These are phyloP conservation scores for Leptopilina myrica DNA, from an alignment of 2,888 invertebrate genomes.

Conservation along the genomic window DNA sequence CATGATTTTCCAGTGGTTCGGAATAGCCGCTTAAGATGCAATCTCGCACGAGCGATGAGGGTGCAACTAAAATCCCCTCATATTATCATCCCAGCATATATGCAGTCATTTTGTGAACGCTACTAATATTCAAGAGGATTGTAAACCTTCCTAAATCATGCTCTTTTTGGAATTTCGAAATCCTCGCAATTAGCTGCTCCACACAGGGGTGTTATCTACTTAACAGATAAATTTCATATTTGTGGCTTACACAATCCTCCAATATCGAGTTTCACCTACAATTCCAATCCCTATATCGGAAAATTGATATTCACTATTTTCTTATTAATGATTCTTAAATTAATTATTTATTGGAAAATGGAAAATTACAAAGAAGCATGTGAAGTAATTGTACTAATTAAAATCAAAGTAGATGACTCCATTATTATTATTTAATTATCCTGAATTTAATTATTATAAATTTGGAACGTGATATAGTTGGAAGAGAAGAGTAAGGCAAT, in stretches of 20 bases:
- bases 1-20: slow-evolving; percentile 35
- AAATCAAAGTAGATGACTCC: too few species aligned
- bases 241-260: not conserved
- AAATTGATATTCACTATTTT: not conserved
- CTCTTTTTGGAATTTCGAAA: slow-evolving; percentile 52
- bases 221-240: slow-evolving; percentile 18
- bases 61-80: slow-evolving; percentile 43
- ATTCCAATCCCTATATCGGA: slow-evolving; percentile 7
- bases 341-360: too few species aligned
- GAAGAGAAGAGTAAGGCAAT: too few species aligned
- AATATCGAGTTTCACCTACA: slow-evolving; percentile 21
- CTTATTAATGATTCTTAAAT: not conserved
- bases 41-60: slow-evolving; percentile 34
- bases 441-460: too few species aligned
- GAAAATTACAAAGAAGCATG: too few species aligned
- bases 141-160: slow-evolving; percentile 54
- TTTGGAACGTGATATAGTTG: too few species aligned
- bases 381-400: too few species aligned
- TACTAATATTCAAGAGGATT: slow-evolving; percentile 44
- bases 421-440: too few species aligned
- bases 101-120: slow-evolving; percentile 29
- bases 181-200: slow-evolving; percentile 47
- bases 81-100: slow-evolving; percentile 29
- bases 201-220: not conserved
- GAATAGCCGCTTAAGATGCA: slow-evolving; percentile 41